Conservation (phyloP, 2,888 invertebrate genomes). For the Dicyrtoma fusca region DNA sequence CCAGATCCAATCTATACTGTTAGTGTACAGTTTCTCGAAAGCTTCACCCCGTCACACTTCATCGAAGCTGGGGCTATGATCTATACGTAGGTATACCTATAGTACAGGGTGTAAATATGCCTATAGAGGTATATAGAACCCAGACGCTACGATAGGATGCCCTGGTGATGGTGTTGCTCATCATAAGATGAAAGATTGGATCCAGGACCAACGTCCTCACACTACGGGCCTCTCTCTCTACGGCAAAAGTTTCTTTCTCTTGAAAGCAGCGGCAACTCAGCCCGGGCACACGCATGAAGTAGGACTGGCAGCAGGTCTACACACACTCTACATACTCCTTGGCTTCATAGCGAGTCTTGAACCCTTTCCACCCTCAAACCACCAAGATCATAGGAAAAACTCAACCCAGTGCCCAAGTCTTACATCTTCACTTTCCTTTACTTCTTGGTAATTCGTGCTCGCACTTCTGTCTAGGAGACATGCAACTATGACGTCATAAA, state of each 20-base stretch:
- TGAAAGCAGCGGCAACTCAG: slow-evolving; percentile 24
- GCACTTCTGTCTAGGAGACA: no score
- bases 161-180: no score
- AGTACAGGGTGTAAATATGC: no score
- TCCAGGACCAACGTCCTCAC: neutral
- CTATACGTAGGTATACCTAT: no score
- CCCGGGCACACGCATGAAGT: slow-evolving; percentile 44
- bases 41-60: slow-evolving; percentile 36
- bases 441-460: no score
- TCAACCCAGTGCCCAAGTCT: slow-evolving; percentile 2
- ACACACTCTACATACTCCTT: slow-evolving; percentile 24
- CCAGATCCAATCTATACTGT: slow-evolving; percentile 10
- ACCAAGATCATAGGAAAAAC: neutral
- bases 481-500: no score
- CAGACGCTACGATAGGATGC: no score
- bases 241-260: slow-evolving; percentile 3
- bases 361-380: slow-evolving; percentile 22
- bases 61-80: slow-evolving; percentile 28
- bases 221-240: neutral
- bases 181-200: no score
- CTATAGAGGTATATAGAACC: no score
- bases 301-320: slow-evolving; percentile 42
- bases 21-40: neutral
- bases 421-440: no score
- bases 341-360: no score